phyloP scores from a whole-genome alignment of 2,113 vertebrate species.

The Clarias macrocephalus region DNA sequence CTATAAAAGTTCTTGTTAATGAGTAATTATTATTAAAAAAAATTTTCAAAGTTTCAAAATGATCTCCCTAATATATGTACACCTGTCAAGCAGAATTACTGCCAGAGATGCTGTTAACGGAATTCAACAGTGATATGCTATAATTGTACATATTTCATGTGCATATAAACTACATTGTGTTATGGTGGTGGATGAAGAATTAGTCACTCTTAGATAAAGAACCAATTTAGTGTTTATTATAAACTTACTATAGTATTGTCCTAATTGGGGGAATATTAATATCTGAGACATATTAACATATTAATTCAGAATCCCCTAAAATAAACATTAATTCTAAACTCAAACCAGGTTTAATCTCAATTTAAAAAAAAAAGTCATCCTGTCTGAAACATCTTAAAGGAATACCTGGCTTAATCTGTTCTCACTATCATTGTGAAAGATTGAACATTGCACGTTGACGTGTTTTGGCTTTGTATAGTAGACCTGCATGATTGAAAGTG shows the following conservation, averaged over 20 bases:
- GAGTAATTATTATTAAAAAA: neutral
- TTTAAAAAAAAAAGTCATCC: neutral
- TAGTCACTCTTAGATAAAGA: neutral
- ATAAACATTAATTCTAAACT: neutral
- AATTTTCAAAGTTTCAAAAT: neutral
- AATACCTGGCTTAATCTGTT: constrained; percentile 15
- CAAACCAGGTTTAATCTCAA: neutral
- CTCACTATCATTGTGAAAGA: constrained; percentile 23
- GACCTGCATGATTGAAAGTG: neutral
- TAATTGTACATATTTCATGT: neutral
- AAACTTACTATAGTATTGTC: neutral
- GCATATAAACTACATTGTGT: neutral
- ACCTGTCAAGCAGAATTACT: neutral
- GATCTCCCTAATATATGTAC: neutral
- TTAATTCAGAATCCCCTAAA: neutral
- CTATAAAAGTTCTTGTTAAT: neutral
- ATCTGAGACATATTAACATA: neutral
- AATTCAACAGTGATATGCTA: neutral
- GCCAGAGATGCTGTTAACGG: neutral
- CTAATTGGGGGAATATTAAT: neutral
- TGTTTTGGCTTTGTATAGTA: constrained; percentile 46
- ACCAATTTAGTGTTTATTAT: neutral
- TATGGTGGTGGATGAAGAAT: neutral
- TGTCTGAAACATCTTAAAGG: neutral
- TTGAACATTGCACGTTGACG: neutral